Base-by-base conservation (phyloP, 2,113 vertebrate species). In the Abramis brama region DNA sequence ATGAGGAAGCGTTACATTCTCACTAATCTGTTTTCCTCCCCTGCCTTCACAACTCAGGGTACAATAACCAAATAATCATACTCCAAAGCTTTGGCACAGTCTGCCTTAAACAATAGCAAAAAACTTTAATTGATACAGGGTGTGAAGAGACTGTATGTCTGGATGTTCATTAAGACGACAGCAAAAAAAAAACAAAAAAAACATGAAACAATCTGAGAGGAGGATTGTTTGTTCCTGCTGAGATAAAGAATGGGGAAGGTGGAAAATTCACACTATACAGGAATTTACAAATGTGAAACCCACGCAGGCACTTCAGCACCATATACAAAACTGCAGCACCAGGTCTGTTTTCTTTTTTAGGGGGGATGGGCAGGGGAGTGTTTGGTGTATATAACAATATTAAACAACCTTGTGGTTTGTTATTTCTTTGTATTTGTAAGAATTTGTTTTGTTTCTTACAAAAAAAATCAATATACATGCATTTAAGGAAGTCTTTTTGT, bases 121-220 rank as follows among this genome's bases (percentile, higher is more conserved):
- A 74, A 52, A 52, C 82, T 86, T 78, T 85, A 87, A 85, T 87
- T 80, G 33, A 80, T 30, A 57, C 45, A 79, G 39, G 27, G 45
- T 47, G 59, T 43, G 59, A 68, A 60, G 64, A 39, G 80, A 36
- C 50, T 79, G 52, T 76, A 23, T 76, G 39, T 83, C 33, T 23
- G 12, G 59, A 55, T 23, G 8, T 83, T 83, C 50, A 87, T 87
- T 87, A 87, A 79, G 27, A 64, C 6, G 10, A 62, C 66, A 47
- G 25, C 80, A 33, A 33, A 75, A 86, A 88, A 7, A 39, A 39
- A 59, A 80, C 52, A 36, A 0, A 27, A 21, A 59, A 80, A 73
- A 79, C 52, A 64, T 36, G 47, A 62, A 74, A 62, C n/a, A 21
- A 33, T 36, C 11, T 33, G 43, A 82, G 15, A 23, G 76, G 81